phyloP scores from a whole-genome alignment of 2,797 vertebrate species.

The Cirrhinus mrigala region DNA sequence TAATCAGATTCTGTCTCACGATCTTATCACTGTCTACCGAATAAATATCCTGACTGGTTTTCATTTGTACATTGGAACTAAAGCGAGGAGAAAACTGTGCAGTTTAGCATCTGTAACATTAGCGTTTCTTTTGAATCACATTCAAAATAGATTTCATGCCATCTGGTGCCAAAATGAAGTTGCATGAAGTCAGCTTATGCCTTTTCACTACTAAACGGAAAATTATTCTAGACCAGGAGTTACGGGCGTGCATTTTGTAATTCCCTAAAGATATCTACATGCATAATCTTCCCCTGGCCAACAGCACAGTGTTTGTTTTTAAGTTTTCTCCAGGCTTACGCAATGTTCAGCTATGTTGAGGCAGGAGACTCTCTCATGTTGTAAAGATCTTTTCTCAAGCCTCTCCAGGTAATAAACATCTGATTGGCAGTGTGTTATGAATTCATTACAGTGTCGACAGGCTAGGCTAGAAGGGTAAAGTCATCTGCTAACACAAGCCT shows the following conservation, averaged over 20 bases:
- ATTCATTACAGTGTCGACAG: constrained; percentile 68
- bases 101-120: background rate
- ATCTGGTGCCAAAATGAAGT: background rate
- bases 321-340: background rate
- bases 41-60: constrained; percentile 12
- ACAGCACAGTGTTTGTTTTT: background rate
- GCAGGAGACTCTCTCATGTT: background rate
- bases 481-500: constrained; percentile 59
- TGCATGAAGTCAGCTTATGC: background rate
- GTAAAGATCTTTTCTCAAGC: constrained; percentile 6
- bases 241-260: background rate
- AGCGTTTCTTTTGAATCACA: background rate
- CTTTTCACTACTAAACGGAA: background rate
- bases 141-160: background rate
- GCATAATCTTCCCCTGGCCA: background rate
- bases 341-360: background rate
- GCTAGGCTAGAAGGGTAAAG: constrained; percentile 50
- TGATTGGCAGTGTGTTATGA: constrained; percentile 65
- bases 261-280: background rate
- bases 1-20: background rate
- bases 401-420: constrained; percentile 64
- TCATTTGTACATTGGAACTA: background rate
- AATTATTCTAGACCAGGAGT: background rate
- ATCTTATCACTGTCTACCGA: background rate
- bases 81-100: background rate